phyloP scores from a whole-genome alignment of 2,888 invertebrate genomes.

The Bimastos eiseni region DNA sequence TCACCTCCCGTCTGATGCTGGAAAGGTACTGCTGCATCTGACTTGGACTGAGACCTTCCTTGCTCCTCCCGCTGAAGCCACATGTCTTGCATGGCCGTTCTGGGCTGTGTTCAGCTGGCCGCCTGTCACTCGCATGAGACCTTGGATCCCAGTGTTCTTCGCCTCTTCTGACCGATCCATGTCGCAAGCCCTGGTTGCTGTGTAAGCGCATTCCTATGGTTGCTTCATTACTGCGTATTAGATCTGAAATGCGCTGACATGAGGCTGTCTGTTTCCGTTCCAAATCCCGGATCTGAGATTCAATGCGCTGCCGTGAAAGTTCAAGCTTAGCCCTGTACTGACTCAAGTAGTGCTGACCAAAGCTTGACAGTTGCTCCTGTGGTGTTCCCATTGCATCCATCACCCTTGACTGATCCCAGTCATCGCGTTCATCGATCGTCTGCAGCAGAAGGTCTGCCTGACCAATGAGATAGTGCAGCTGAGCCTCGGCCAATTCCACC shows the following conservation, averaged over 20 bases:
- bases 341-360: slow-evolving; percentile 50
- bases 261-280: slow-evolving; percentile 45
- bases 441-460: slow-evolving; percentile 61
- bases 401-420: slow-evolving; percentile 27
- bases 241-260: slow-evolving; percentile 30
- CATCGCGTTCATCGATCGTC: slow-evolving; percentile 49
- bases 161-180: not conserved
- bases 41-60: slow-evolving; percentile 50
- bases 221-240: slow-evolving; percentile 27
- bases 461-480: slow-evolving; percentile 61
- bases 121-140: not conserved
- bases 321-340: slow-evolving; percentile 53
- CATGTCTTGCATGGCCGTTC: not conserved
- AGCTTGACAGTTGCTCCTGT: slow-evolving; percentile 41
- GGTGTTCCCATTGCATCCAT: slow-evolving; percentile 21
- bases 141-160: not conserved
- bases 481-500: slow-evolving; percentile 61
- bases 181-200: not conserved
- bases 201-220: not conserved
- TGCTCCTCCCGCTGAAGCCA: not conserved
- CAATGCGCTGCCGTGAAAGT: slow-evolving; percentile 53
- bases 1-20: slow-evolving; percentile 50
- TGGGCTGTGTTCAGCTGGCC: not conserved
- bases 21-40: slow-evolving; percentile 53
- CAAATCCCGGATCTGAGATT: slow-evolving; percentile 50